These are phyloP conservation scores for Portunus trituberculatus DNA, from an alignment of 1,140 invertebrate species.

Conservation along the genomic window DNA sequence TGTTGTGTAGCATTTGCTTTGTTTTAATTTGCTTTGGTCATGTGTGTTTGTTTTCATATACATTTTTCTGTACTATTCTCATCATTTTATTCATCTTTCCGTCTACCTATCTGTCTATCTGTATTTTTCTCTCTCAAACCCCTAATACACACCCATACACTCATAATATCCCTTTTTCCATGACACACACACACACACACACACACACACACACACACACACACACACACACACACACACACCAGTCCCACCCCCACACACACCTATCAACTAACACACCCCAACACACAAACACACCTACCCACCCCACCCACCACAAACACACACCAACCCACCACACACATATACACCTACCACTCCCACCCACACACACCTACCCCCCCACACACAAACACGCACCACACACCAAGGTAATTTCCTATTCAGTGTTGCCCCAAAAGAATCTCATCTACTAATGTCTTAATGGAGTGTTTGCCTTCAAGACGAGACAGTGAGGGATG, in stretches of 20 bases:
- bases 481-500: constrained; percentile 54
- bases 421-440: constrained; percentile 56
- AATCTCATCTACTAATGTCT: constrained; percentile 67
- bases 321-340: not conserved
- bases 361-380: too few relatives aligned
- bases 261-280: too few relatives aligned
- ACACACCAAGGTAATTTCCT: constrained; percentile 59
- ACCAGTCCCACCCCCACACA: too few relatives aligned
- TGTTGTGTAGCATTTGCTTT: not conserved
- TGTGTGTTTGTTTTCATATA: not conserved
- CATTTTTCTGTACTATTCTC: not conserved
- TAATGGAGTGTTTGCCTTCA: constrained; percentile 65
- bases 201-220: too few relatives aligned
- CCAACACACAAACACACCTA: too few relatives aligned
- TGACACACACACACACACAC: not conserved
- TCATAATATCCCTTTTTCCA: too few relatives aligned
- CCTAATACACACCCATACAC: not conserved
- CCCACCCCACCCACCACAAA: not conserved
- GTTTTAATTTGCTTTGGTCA: not conserved
- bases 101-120: not conserved
- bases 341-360: too few relatives aligned
- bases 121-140: not conserved
- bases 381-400: too few relatives aligned
- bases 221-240: too few relatives aligned
- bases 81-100: not conserved